phyloP scores from a whole-genome alignment of 2,888 invertebrate species.

The Andrena praecox region DNA sequence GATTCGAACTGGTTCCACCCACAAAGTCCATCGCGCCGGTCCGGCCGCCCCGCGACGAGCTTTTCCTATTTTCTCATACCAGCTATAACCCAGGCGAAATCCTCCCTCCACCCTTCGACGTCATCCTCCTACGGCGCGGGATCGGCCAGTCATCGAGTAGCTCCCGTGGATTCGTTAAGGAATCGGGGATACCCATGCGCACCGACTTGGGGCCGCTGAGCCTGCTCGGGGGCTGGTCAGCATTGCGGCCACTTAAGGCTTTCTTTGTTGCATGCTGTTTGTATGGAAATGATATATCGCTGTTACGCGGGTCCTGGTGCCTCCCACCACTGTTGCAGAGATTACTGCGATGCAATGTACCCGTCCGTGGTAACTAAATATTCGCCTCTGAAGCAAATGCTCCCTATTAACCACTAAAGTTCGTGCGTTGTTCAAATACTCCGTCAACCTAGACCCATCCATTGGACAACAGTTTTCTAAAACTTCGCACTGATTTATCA shows the following conservation, averaged over 20 bases:
- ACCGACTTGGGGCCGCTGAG: conserved; percentile 39
- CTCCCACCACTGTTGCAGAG: conserved; percentile 16
- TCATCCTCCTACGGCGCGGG: conserved; percentile 62
- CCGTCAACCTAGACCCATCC: neutral
- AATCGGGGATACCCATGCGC: conserved; percentile 65
- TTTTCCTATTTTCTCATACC: conserved; percentile 79
- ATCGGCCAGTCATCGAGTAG: conserved; percentile 74
- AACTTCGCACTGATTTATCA: too few relatives aligned
- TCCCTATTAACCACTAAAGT: neutral
- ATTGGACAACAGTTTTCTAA: too few relatives aligned
- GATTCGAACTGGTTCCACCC: conserved; percentile 85
- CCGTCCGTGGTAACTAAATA: neutral
- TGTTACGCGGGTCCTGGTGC: conserved; percentile 24
- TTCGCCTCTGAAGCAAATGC: neutral
- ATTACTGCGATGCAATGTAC: conserved; percentile 22
- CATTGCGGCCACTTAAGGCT: conserved; percentile 51
- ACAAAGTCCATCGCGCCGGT: conserved; percentile 84
- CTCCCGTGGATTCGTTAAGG: conserved; percentile 70
- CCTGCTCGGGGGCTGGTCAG: conserved; percentile 39
- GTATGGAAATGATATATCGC: conserved; percentile 44
- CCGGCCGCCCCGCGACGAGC: conserved; percentile 80
- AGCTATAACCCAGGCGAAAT: conserved; percentile 64
- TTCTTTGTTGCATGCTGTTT: conserved; percentile 32
- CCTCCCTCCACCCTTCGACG: conserved; percentile 53
- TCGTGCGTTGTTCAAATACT: neutral